Percentiles rank a stretch among this genome's conserved stretches.
phyloP scores from a whole-genome alignment of 2,888 invertebrate species.

The Athalia rosae region DNA sequence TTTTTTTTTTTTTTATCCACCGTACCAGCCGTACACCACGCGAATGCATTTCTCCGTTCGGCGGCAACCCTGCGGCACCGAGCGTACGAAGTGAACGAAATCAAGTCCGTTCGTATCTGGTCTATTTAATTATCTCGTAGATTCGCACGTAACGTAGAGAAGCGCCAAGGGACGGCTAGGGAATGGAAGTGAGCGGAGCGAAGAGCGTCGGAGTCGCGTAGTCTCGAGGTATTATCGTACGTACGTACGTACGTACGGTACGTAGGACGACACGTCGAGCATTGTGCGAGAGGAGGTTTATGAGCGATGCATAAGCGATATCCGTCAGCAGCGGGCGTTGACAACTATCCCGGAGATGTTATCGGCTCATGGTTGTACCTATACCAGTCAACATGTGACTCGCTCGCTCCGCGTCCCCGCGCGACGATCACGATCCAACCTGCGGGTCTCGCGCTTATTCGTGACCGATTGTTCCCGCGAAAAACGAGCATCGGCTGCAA shows the following conservation, averaged over 20 bases:
- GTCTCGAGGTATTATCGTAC: neutral
- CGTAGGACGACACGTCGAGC: slow-evolving; percentile 44
- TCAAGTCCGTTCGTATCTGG: no score
- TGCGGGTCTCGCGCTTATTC: slow-evolving; percentile 19
- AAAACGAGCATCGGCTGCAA: slow-evolving; percentile 24
- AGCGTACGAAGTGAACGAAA: no score
- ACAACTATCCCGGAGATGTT: slow-evolving; percentile 15
- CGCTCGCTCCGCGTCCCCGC: slow-evolving; percentile 32
- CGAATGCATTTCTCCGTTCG: no score
- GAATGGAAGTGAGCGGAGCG: neutral
- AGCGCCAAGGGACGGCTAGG: no score
- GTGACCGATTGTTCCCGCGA: slow-evolving; percentile 43
- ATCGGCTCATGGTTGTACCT: slow-evolving; percentile 2
- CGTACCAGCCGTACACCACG: no score
- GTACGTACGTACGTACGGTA: neutral
- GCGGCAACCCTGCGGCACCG: no score
- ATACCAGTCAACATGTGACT: slow-evolving; percentile 21
- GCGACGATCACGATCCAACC: slow-evolving; percentile 30
- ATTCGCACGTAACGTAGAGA: no score
- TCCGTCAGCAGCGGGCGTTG: neutral
- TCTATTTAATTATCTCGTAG: no score
- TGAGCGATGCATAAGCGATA: slow-evolving; percentile 48
- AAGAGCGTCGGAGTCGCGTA: neutral
- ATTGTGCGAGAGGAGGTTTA: slow-evolving; percentile 51
- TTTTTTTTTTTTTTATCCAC: no score